Evolutionary conservation across 2,888 invertebrate species (phyloP).

Genomic region (Eumerus sabulonum): DNA sequence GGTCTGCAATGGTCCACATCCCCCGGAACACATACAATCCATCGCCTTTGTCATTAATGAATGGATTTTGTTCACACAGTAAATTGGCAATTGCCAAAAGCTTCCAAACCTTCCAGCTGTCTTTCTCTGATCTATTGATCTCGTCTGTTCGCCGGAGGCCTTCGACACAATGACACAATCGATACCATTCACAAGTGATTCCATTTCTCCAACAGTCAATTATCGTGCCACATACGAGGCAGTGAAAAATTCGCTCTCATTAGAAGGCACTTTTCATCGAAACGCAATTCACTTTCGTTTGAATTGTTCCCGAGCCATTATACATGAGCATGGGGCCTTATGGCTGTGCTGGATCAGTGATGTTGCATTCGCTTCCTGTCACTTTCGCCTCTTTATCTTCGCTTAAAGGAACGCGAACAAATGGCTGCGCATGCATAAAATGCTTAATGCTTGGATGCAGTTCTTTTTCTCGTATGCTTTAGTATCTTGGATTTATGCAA

Average conservation of each 20-base stretch:
- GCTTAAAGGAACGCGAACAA: slow-evolving; percentile 5
- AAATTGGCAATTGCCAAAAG: slow-evolving; percentile 16
- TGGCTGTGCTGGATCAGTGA: slow-evolving; percentile 2
- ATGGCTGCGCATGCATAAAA: slow-evolving; percentile 41
- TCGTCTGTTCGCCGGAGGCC: no score
- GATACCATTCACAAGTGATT: background rate
- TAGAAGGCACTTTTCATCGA: background rate
- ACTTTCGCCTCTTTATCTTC: slow-evolving; percentile 57
- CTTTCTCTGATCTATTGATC: no score
- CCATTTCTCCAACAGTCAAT: background rate
- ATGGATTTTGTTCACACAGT: slow-evolving; percentile 31
- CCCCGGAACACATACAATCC: background rate
- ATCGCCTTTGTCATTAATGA: slow-evolving; percentile 29
- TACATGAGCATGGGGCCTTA: slow-evolving; percentile 29
- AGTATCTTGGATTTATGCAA: slow-evolving; percentile 33
- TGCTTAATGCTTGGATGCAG: slow-evolving; percentile 41
- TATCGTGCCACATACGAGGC: background rate
- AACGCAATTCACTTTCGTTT: slow-evolving; percentile 11
- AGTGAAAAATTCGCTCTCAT: background rate
- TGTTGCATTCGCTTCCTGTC: slow-evolving; percentile 50
- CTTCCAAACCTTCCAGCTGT: background rate
- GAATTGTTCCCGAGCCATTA: slow-evolving; percentile 14
- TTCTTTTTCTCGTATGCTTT: slow-evolving; percentile 15
- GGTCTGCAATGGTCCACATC: background rate
- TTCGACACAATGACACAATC: slow-evolving; percentile 11